Evolutionary conservation across 2,888 invertebrate species (phyloP), one percentile per base, ranked within the genome.

Genomic region (Taenaris catops): DNA sequence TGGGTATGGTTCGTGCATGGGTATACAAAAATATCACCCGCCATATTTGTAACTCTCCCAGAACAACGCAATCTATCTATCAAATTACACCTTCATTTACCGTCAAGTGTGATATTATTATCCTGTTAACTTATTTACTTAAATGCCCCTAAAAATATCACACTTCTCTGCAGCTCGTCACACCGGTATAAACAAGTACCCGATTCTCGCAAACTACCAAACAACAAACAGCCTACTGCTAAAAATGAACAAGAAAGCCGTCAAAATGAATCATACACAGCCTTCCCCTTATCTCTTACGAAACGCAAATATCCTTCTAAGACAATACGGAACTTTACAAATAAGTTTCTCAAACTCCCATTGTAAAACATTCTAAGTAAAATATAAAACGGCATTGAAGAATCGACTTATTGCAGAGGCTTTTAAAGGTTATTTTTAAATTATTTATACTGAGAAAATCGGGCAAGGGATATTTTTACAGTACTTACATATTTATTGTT

Each of bases 401-500:
- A 53, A 34, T 10, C 29, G 19, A 48, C 62, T 48, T 41, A 59
- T 53, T 1, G 0, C 0, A 0, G 0, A 0, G 0, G 1, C 0
- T 1, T 7, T 25, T 53, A 66, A 37, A 42, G 53, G 46, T 34
- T 3, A 38, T 21, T 54, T 46, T 55, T 12, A 12, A n/a, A 21
- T 18, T 18, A 16, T 0, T 1, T 9, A 1, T 14, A n/a, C n/a
- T 18, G 14, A 46, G 51, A 62, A 67, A 63, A 63, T 44, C 53
- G 55, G 55, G 58, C 61, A 58, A 36, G 34, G 50, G 51, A 57
- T 55, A 62, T 65, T 72, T 71, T 73, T 66, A 73, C 67, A 60
- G 71, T 73, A 74, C 72, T 70, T 79, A 76, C 75, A 67, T 66
- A 63, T 80, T 76, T 78, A 81, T 79, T 73, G 71, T 69, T 68